Percentiles rank a stretch among this genome's conserved stretches.
Evolutionary conservation across 2,113 vertebrate species (phyloP).

Genomic region (Phaethornis superciliosus): DNA sequence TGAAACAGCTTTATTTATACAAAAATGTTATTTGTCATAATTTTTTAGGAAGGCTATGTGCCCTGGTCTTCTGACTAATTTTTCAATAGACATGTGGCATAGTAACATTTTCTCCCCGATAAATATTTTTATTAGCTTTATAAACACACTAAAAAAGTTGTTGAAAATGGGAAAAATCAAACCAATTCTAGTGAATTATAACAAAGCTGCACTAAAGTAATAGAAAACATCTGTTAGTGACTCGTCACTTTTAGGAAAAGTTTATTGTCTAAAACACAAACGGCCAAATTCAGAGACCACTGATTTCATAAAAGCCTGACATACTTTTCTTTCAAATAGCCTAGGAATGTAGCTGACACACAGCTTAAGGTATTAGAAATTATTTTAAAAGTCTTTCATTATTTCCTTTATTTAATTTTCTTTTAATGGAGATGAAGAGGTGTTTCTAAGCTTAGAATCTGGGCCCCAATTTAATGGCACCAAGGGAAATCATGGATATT

Average conservation of each 20-base stretch:
- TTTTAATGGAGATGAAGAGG: background rate
- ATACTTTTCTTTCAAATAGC: background rate
- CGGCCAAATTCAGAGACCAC: background rate
- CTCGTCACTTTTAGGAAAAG: constrained; percentile 41
- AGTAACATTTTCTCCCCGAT: background rate
- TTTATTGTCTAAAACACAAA: constrained; percentile 14
- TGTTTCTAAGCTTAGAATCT: background rate
- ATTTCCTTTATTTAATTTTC: background rate
- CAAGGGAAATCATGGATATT: background rate
- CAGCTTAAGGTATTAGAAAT: background rate
- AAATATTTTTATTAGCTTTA: constrained; percentile 66
- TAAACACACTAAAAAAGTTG: constrained; percentile 59
- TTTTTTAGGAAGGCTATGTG: constrained; percentile 31
- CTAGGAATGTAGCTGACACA: background rate
- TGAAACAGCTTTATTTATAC: constrained; percentile 52
- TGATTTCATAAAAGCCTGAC: constrained; percentile 17
- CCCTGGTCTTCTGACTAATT: constrained; percentile 24
- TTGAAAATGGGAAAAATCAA: constrained; percentile 62
- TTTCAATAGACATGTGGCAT: constrained; percentile 27
- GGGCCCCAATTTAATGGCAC: background rate
- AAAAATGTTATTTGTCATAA: constrained; percentile 43
- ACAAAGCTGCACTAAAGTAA: constrained; percentile 26
- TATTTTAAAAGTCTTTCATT: background rate
- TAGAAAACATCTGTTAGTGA: constrained; percentile 34
- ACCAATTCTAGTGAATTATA: constrained; percentile 51